These are phyloP conservation scores for Phasianus colchicus DNA, from an alignment of 2,113 vertebrate species.

Conservation along the genomic window DNA sequence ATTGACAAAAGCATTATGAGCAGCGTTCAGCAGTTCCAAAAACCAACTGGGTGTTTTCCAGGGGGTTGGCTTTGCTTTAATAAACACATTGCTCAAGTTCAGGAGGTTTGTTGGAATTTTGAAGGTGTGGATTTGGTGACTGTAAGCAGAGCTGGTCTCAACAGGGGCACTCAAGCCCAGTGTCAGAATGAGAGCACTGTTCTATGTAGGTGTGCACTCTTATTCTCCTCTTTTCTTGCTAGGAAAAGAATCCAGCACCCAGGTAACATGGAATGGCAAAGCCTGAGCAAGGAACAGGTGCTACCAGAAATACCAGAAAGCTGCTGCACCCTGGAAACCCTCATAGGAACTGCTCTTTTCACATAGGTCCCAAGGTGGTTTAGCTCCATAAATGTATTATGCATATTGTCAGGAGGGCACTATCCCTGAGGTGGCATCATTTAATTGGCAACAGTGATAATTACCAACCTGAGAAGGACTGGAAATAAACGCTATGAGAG, in stretches of 20 bases:
- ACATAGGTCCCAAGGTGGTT: not conserved
- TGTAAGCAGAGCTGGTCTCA: not conserved
- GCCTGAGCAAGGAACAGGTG: not conserved
- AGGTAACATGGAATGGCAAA: rapidly evolving
- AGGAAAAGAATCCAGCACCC: not conserved
- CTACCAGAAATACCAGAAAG: not conserved
- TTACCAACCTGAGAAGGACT: not conserved
- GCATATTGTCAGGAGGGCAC: not conserved
- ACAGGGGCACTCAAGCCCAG: not conserved
- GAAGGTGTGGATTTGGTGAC: not conserved
- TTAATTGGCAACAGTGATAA: not conserved
- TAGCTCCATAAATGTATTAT: not conserved
- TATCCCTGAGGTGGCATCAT: not conserved
- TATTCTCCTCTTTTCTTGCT: not conserved
- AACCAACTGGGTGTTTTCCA: not conserved
- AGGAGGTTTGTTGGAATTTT: not conserved
- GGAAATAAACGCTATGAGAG: not conserved
- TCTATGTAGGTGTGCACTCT: rapidly evolving
- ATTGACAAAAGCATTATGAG: not conserved
- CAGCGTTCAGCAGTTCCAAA: not conserved
- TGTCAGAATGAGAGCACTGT: not conserved
- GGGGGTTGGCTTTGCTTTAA: not conserved
- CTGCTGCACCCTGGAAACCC: not conserved
- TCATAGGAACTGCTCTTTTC: not conserved
- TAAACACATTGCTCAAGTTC: not conserved